Evolutionary conservation across 2,797 vertebrate genomes (phyloP).

Genomic region (Argya squamiceps): DNA sequence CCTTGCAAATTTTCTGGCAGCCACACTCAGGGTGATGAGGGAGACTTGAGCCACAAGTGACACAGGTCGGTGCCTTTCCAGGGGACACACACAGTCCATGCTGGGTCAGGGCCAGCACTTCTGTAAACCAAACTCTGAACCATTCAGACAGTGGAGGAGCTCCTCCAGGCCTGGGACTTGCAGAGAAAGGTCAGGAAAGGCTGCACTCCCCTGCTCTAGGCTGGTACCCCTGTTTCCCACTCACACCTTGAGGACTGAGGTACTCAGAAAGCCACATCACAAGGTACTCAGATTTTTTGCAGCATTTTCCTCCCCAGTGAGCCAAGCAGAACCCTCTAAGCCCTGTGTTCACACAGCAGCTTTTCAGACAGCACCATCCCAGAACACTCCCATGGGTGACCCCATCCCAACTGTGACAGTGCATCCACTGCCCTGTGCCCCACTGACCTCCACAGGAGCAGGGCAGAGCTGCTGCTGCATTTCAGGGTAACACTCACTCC

Average conservation of each 20-base stretch:
- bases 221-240: background rate
- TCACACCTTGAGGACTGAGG: background rate
- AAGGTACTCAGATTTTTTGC: background rate
- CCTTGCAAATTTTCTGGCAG: background rate
- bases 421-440: background rate
- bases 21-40: rapidly evolving
- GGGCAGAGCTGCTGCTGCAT: background rate
- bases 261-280: background rate
- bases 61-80: rapidly evolving
- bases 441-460: background rate
- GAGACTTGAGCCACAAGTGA: background rate
- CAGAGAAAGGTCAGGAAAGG: background rate
- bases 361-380: background rate
- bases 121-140: background rate
- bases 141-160: rapidly evolving
- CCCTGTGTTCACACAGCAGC: background rate
- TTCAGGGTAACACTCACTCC: background rate
- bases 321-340: background rate
- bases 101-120: background rate
- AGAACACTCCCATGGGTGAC: background rate
- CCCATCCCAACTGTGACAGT: background rate
- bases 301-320: background rate
- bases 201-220: background rate
- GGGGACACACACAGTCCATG: rapidly evolving
- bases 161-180: background rate